Base-by-base conservation (phyloP, 2,888 invertebrate species). In the Drosophila niveifrons region DNA sequence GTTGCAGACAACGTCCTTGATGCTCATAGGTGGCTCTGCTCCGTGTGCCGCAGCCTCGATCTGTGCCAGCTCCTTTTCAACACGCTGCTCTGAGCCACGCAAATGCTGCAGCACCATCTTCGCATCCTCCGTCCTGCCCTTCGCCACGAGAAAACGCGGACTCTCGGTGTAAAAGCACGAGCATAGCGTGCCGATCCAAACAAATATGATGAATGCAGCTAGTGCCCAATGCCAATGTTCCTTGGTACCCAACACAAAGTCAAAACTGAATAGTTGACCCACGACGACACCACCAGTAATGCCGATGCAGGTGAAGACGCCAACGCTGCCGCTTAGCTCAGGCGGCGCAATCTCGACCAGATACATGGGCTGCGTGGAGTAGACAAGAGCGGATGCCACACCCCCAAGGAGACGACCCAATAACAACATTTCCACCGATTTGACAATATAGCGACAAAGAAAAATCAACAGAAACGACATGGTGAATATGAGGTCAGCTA, bases 361-460 rank as follows among this genome's bases (percentile, higher is more conserved):
- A 92, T 98, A 98, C 95, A 98, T 96, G 0, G 98, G 97, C 74
- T 97, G 95, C 66, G 97, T 94, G 75, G 96, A 95, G 41, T 97
- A 97, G 48, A 96, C 96, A 53, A 98, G 93, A 71, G 97, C 96
- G 86, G 94, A 94, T 72, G 95, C 93, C 41, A 96, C 87, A 18
- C 97, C 97, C 52, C 95, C 95, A 28, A 97, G 78, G 61, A 97
- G 92, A 82, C 97, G 93, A 3, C 96, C 97, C 29, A 95, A 70
- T 29, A 97, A 92, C 46, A 98, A 93, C 93, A 97, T 93, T 91
- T 96, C 97, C 31, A 97, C 94, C 0, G 95, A 96, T 87, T 94
- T 94, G 0, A 11, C n/a, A 2, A n/a, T n/a, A 36, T 92, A 89
- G 80, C 95, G 95, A 63, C 95, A 94, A n/a, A 93, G 88, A 2